phyloP scores from a whole-genome alignment of 53 echinoderm and acorn worm species.

The Holothuria scabra region DNA sequence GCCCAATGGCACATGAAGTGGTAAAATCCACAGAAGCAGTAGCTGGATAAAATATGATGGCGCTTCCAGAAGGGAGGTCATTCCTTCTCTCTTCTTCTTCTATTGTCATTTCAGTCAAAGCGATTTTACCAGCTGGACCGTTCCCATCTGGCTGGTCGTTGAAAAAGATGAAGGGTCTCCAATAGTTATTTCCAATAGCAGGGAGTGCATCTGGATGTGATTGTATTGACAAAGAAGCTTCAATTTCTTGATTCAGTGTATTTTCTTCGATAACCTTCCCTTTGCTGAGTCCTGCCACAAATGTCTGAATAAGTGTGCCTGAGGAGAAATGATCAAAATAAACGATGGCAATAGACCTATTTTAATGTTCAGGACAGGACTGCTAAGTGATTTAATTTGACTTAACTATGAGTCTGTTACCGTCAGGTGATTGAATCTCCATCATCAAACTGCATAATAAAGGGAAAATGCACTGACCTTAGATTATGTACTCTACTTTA shows the following conservation, averaged over 20 bases:
- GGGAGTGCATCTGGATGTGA: constrained; percentile 22
- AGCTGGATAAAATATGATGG: constrained; percentile 17
- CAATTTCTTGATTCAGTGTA: constrained; percentile 20
- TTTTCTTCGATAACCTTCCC: constrained; percentile 41
- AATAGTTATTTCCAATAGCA: constrained; percentile 56
- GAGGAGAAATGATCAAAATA: background rate
- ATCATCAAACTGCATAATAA: no score
- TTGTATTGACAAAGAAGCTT: constrained; percentile 24
- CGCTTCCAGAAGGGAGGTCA: background rate
- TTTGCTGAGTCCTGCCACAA: constrained; percentile 1
- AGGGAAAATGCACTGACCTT: no score
- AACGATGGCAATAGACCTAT: no score
- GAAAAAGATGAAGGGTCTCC: constrained; percentile 71
- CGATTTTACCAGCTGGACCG: constrained; percentile 30
- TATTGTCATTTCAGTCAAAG: constrained; percentile 23
- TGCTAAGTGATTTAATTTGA: no score
- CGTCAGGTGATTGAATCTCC: no score
- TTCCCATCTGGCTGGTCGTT: constrained; percentile 47
- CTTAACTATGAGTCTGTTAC: no score
- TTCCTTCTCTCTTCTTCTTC: background rate
- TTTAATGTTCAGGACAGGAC: no score
- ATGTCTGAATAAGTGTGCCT: constrained; percentile 13
- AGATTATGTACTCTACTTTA: no score
- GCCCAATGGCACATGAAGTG: constrained; percentile 27
- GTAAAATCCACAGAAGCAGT: constrained; percentile 40